Conservation (phyloP, 2,797 vertebrate species). For the Chelmon rostratus region DNA sequence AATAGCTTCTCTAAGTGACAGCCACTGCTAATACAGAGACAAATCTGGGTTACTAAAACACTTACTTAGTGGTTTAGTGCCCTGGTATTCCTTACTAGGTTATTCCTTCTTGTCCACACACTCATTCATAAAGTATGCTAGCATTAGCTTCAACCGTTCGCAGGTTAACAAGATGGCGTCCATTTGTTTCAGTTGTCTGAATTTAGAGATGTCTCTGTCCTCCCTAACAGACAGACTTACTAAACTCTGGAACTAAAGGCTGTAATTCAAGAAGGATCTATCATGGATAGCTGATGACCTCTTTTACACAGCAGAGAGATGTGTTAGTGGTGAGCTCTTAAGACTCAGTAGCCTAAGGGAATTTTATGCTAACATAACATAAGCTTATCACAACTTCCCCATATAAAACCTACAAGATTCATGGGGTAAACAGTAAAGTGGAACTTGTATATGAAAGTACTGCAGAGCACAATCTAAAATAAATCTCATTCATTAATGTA, state of each 20-base stretch:
- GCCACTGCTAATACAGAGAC: not conserved
- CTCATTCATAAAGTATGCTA: not conserved
- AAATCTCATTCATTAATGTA: not conserved
- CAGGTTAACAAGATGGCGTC: not conserved
- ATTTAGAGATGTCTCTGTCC: rapidly evolving
- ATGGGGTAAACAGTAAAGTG: not conserved
- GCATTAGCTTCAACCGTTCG: not conserved
- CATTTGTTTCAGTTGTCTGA: not conserved
- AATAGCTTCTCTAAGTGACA: not conserved
- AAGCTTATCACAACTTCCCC: not conserved
- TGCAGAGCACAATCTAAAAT: not conserved
- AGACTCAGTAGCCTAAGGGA: not conserved
- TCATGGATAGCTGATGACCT: not conserved
- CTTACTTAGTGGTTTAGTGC: not conserved
- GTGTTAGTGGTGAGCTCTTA: not conserved
- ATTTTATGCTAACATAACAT: not conserved
- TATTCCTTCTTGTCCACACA: not conserved
- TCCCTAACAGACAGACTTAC: not conserved
- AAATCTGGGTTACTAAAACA: not conserved
- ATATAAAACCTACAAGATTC: too few relatives aligned
- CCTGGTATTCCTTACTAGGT: not conserved
- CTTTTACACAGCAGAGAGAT: not conserved
- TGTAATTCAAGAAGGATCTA: not conserved
- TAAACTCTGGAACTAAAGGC: not conserved
- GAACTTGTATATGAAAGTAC: not conserved